Conservation (phyloP, 2,888 invertebrate genomes). For the Ochropacha duplaris region DNA sequence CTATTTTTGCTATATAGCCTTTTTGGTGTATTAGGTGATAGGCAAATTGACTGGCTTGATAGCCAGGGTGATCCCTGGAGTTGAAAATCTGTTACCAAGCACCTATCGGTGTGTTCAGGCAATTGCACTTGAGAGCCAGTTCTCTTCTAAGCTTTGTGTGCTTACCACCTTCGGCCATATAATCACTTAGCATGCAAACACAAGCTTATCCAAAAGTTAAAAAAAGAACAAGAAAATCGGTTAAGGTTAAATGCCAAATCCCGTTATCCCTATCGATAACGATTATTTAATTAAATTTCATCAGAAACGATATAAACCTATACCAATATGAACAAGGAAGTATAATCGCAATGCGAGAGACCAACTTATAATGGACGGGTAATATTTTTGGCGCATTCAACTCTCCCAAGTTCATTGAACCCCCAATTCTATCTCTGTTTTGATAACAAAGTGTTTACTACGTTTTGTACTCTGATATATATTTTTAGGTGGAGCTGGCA, state of each 20-base stretch:
- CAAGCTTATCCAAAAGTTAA: too few species aligned
- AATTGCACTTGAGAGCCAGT: too few species aligned
- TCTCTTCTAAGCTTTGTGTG: too few species aligned
- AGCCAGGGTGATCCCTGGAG: too few species aligned
- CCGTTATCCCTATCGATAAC: background rate
- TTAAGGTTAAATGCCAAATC: background rate
- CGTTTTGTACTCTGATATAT: conserved; percentile 1
- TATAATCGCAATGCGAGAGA: background rate
- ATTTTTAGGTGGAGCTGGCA: background rate
- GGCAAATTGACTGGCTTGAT: too few species aligned
- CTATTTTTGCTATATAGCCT: too few species aligned
- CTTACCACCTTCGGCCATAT: too few species aligned
- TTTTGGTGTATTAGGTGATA: too few species aligned
- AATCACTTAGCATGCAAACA: too few species aligned
- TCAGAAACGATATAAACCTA: conserved; percentile 8
- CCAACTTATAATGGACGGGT: conserved; percentile 15
- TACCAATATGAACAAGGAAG: conserved; percentile 11
- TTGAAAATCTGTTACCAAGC: too few species aligned
- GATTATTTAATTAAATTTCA: background rate
- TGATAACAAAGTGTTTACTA: conserved; percentile 9
- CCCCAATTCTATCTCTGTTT: conserved; percentile 11
- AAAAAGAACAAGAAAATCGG: background rate
- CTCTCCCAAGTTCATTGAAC: conserved; percentile 17
- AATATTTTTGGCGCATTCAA: conserved; percentile 31
- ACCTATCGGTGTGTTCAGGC: too few species aligned